Evolutionary conservation across 1,140 invertebrate species (phyloP).

Genomic region (Eupeodes corollae): DNA sequence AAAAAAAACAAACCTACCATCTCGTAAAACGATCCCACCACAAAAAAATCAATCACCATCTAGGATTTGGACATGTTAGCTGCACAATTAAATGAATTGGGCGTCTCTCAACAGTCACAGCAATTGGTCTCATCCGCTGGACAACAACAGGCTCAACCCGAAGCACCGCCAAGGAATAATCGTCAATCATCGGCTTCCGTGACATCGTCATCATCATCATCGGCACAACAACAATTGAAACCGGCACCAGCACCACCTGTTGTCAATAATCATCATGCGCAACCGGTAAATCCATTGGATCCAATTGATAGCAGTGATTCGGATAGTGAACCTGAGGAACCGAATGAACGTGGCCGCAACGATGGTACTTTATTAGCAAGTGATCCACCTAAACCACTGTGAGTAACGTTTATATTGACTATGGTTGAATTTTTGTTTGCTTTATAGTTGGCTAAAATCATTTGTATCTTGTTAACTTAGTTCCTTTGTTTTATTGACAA

Average conservation of each 20-base stretch:
- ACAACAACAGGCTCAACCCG: conserved; percentile 40
- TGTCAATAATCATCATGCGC: conserved; percentile 31
- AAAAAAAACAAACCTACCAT: conserved; percentile 7
- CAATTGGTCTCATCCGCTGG: conserved; percentile 23
- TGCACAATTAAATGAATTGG: conserved; percentile 85
- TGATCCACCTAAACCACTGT: conserved; percentile 93
- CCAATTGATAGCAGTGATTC: conserved; percentile 52
- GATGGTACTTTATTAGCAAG: conserved; percentile 91
- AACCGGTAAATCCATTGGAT: conserved; percentile 39
- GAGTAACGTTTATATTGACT: conserved; percentile 41
- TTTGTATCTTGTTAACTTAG: neutral
- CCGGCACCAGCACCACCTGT: conserved; percentile 22
- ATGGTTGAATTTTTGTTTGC: neutral
- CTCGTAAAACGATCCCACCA: neutral
- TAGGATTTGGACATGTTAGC: conserved; percentile 88
- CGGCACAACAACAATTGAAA: conserved; percentile 23
- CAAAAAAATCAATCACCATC: conserved; percentile 15
- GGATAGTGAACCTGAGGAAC: conserved; percentile 54
- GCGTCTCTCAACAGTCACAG: conserved; percentile 47
- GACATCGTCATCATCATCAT: conserved; percentile 21
- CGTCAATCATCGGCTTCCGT: conserved; percentile 33
- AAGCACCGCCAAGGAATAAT: conserved; percentile 45
- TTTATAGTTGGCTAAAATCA: neutral
- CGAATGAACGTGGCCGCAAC: conserved; percentile 56
- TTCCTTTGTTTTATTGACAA: too few species aligned